Conservation (phyloP, 2,888 invertebrate genomes). For the Temnothorax rugatulus region DNA sequence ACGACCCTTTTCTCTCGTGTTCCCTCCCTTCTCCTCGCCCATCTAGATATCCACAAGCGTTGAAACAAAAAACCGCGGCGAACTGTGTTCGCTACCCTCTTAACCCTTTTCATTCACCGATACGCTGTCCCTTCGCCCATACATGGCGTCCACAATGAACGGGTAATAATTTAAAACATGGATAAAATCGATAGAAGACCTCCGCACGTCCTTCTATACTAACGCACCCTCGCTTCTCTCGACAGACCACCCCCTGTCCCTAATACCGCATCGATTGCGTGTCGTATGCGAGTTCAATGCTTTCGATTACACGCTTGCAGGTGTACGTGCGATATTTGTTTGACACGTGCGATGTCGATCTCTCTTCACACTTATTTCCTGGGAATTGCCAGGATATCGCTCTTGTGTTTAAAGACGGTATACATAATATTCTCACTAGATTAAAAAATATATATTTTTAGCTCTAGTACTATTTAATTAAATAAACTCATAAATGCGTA, state of each 20-base stretch:
- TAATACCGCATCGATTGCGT: conserved; percentile 46
- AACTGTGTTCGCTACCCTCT: conserved; percentile 65
- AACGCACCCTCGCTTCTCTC: conserved; percentile 66
- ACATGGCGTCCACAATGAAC: conserved; percentile 71
- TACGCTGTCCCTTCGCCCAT: conserved; percentile 63
- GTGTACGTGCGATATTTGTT: conserved; percentile 36
- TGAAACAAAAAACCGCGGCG: conserved; percentile 67
- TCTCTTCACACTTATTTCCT: conserved; percentile 10
- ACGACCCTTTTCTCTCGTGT: conserved; percentile 16
- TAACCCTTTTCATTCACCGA: conserved; percentile 66
- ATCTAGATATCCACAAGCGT: conserved; percentile 33
- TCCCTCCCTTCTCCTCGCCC: neutral
- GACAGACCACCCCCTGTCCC: conserved; percentile 48
- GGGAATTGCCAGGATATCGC: neutral
- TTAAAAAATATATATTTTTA: neutral
- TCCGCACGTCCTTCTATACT: conserved; percentile 24
- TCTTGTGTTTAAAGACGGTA: neutral
- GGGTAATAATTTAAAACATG: conserved; percentile 80
- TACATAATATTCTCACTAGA: neutral
- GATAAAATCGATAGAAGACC: conserved; percentile 80
- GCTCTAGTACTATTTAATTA: neutral
- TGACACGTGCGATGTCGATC: conserved; percentile 47
- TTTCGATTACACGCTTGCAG: conserved; percentile 39
- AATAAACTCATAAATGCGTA: neutral
- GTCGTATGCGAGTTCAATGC: conserved; percentile 56